Percentiles rank a stretch among this genome's conserved stretches.
phyloP scores from a whole-genome alignment of 2,113 vertebrate genomes.

The Tetrax tetrax region DNA sequence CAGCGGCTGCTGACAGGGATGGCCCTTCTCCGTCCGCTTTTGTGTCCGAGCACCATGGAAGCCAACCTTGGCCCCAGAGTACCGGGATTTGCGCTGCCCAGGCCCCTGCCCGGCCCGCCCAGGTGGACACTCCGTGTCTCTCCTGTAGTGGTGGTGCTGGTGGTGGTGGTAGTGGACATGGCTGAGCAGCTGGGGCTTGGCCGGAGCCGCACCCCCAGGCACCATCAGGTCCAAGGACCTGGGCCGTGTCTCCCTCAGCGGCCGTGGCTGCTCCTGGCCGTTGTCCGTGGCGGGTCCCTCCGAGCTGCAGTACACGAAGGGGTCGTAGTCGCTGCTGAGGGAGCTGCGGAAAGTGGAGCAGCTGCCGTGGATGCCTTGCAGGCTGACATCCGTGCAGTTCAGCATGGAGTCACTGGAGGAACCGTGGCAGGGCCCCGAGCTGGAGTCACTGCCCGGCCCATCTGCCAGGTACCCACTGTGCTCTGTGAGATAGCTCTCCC shows the following conservation, averaged over 20 bases:
- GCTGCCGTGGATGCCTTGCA: constrained; percentile 95
- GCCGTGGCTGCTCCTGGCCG: constrained; percentile 46
- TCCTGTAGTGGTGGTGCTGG: constrained; percentile 92
- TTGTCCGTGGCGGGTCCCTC: constrained; percentile 7
- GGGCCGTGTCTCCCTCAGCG: constrained; percentile 72
- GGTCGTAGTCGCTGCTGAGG: constrained; percentile 95
- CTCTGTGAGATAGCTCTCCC: constrained; percentile 90
- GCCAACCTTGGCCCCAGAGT: constrained; percentile 30
- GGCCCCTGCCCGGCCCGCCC: constrained; percentile 22
- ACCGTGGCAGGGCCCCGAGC: constrained; percentile 93
- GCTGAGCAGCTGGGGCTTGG: constrained; percentile 84
- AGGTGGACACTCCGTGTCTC: constrained; percentile 25
- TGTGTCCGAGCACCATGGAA: constrained; percentile 7
- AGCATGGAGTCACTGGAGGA: constrained; percentile 96
- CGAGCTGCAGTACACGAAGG: constrained; percentile 85
- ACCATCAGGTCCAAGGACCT: constrained; percentile 86
- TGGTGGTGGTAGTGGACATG: constrained; percentile 94
- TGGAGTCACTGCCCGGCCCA: constrained; percentile 93
- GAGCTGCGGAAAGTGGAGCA: constrained; percentile 97
- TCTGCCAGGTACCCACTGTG: constrained; percentile 94
- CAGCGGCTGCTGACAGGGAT: constrained; percentile 51
- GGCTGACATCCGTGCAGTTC: constrained; percentile 93
- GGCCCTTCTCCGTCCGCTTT: constrained; percentile 63
- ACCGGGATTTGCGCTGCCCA: neutral
- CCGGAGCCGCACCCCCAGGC: constrained; percentile 56